Conservation (phyloP, 1,140 invertebrate species). For the Epicauta chinensis region DNA sequence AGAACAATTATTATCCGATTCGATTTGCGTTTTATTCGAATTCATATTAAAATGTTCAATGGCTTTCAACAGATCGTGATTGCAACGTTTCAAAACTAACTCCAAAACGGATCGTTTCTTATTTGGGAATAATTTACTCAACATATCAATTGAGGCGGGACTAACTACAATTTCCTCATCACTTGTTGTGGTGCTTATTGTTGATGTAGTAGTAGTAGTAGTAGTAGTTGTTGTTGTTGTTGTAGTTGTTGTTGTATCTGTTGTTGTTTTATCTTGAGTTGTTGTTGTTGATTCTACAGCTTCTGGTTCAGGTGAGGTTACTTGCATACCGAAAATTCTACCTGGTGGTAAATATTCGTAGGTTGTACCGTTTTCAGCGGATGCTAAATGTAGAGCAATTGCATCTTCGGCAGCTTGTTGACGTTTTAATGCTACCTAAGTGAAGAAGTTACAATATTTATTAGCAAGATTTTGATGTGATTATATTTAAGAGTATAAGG, state of each 20-base stretch:
- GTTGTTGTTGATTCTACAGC: not conserved
- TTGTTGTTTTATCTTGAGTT: conserved; percentile 9
- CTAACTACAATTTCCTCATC: conserved; percentile 42
- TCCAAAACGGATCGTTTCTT: conserved; percentile 82
- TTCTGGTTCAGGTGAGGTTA: conserved; percentile 50
- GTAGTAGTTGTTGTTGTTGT: not conserved
- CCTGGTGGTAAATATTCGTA: conserved; percentile 81
- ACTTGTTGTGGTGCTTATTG: not conserved
- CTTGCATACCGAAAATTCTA: conserved; percentile 80
- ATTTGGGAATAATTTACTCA: conserved; percentile 78
- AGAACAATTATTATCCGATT: conserved; percentile 14
- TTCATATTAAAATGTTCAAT: conserved; percentile 41
- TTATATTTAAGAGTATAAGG: conserved; percentile 27
- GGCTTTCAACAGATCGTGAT: conserved; percentile 39
- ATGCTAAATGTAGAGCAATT: conserved; percentile 85
- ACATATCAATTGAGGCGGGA: conserved; percentile 71
- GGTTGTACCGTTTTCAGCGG: conserved; percentile 79
- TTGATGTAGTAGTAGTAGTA: not conserved
- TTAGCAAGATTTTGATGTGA: conserved; percentile 10
- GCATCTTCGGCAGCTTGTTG: conserved; percentile 97
- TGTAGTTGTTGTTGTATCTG: not conserved
- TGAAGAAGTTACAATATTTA: conserved; percentile 1
- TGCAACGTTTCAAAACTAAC: conserved; percentile 47
- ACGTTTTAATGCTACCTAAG: conserved; percentile 89
- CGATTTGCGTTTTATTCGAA: conserved; percentile 16